Base-by-base conservation (phyloP, 37 sponge, comb jelly and placozoan species). In the Dysidea cf. avara region DNA sequence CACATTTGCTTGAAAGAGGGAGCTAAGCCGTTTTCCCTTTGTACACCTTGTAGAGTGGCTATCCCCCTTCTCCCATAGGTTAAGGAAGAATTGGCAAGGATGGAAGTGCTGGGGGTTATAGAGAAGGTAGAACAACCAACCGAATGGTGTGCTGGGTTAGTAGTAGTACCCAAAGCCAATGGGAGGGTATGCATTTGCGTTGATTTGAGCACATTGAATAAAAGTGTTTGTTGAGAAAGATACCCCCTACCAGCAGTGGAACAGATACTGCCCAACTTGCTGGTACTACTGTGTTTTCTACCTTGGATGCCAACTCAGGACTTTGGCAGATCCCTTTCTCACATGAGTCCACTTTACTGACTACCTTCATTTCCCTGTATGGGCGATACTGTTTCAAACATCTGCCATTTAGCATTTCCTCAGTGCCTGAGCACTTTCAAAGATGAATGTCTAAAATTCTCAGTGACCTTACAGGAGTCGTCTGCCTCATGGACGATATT, bases 291-390 rank as follows among this genome's bases (percentile, higher is more conserved):
- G 32, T 66, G 1, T 61, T 72, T 64, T n/a, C n/a, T n/a, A n/a
- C n/a, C n/a, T n/a, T n/a, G n/a, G n/a, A n/a, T n/a, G n/a, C n/a
- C n/a, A n/a, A 75, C 49, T 56, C 66, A 76, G 77, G 77, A 14
- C 64, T 75, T 31, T 83, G 84, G 84, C 76, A 83, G 29, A 68
- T 76, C 16, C 76, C 69, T n/a, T n/a, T 6, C 37, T 83, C 12
- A 28, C 84, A 40, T 46, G 68, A 20, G 49, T 39, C 6, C 46
- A 63, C 14, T 21, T 49, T 64, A 24, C 66, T 7, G 78, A 55
- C 18, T 68, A 66, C n/a, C 57, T 68, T 29, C 69, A 52, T 31
- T 67, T 78, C 40, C 79, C 66, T 28, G n/a, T n/a, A n/a, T n/a
- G n/a, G n/a, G n/a, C n/a, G n/a, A n/a, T n/a, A n/a, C n/a, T n/a